phyloP scores from a whole-genome alignment of 2,797 vertebrate species.

The Smutsia temminckii region DNA sequence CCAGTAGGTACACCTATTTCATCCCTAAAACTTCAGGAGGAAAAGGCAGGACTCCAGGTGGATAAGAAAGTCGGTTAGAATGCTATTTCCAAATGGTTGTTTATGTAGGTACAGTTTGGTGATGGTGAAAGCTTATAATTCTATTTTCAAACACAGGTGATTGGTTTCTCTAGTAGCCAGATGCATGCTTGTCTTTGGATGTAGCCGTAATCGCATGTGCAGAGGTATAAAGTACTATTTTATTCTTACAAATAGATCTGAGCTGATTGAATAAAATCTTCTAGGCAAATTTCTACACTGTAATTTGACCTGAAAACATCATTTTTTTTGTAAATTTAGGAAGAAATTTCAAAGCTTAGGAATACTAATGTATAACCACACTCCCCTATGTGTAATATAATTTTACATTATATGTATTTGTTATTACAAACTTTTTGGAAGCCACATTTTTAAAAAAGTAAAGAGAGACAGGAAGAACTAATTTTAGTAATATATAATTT shows the following conservation, averaged over 20 bases:
- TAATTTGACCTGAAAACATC: constrained; percentile 10
- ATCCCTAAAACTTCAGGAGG: not conserved
- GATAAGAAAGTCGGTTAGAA: constrained; percentile 65
- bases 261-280: constrained; percentile 64
- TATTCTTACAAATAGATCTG: constrained; percentile 83
- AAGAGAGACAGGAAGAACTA: not conserved
- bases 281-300: not conserved
- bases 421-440: constrained; percentile 40
- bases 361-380: not conserved
- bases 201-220: constrained; percentile 83
- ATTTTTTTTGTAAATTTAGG: constrained; percentile 2
- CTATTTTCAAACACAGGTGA: constrained; percentile 80
- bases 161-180: constrained; percentile 78
- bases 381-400: not conserved
- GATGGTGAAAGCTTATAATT: constrained; percentile 79
- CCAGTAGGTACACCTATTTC: not conserved
- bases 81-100: constrained; percentile 87
- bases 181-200: constrained; percentile 84
- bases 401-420: not conserved
- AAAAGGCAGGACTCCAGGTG: constrained; percentile 51
- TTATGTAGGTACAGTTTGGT: constrained; percentile 79
- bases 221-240: constrained; percentile 66
- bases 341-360: constrained; percentile 6
- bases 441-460: not conserved
- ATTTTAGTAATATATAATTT: not conserved